phyloP scores from a whole-genome alignment of 2,888 invertebrate species.

The Ectropis crepuscularia region DNA sequence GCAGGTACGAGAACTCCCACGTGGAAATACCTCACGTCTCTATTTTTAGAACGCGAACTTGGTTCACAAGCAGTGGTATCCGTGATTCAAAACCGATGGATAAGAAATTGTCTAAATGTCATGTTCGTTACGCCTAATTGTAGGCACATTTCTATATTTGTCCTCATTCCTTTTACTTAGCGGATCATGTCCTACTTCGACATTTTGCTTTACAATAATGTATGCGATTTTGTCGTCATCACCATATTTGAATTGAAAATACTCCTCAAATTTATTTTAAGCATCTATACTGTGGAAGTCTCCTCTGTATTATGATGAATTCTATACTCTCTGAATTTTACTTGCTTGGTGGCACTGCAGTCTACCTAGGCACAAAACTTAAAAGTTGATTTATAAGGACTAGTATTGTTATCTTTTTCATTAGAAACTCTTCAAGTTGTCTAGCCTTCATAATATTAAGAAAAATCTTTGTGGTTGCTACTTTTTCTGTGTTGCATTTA shows the following conservation, averaged over 20 bases:
- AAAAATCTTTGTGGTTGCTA: no score
- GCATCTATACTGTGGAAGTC: neutral
- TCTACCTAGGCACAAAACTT: no score
- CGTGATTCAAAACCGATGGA: conserved; percentile 54
- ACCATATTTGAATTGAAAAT: conserved; percentile 19
- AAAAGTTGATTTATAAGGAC: no score
- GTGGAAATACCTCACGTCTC: conserved; percentile 82
- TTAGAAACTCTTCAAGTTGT: no score
- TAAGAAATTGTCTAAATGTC: conserved; percentile 19
- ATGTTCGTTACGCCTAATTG: conserved; percentile 1
- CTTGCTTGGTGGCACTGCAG: no score
- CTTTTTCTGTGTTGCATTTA: no score
- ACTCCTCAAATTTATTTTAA: neutral
- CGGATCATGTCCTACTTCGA: conserved; percentile 16
- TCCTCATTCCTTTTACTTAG: conserved; percentile 9
- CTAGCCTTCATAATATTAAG: no score
- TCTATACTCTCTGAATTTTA: no score
- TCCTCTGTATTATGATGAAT: neutral
- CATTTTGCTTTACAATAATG: conserved; percentile 20
- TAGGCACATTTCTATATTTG: neutral
- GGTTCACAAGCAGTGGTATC: conserved; percentile 71
- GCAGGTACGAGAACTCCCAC: conserved; percentile 81
- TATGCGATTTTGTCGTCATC: conserved; percentile 25
- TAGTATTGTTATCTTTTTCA: no score
- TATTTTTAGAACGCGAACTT: conserved; percentile 80